Evolutionary conservation across 2,888 invertebrate species (phyloP), one percentile per base, ranked within the genome.

Genomic region (Cataglyphis rosenhaueri): DNA sequence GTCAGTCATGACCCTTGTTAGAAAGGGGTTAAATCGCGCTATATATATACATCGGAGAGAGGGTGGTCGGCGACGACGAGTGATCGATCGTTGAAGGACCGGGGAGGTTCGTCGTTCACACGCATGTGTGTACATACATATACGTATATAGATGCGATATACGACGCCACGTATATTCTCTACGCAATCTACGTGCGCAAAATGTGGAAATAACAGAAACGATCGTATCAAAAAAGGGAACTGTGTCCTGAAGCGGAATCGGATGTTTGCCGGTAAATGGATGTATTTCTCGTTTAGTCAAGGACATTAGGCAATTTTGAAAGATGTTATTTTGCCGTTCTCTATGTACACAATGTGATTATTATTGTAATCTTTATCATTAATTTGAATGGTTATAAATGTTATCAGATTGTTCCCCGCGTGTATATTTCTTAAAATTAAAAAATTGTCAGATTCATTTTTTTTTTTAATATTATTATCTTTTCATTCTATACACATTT

Each of bases 71-170:
- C 32, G 71, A 61, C 35, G 25, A 32, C 57, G 75, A 68, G 41
- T 70, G 75, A 82, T 82, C 76, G 82, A 84, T 82, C 52, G 74
- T 79, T 18, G n/a, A 84, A 76, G 62, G 78, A 79, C 78, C 76
- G 84, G 73, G 61, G 71, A 74, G 66, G 78, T 76, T 86, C 79
- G 74, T 79, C 82, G 73, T 44, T 84, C 85, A 70, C 52, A 62
- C 59, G 41, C 66, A 61, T 86, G 94, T 94, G 44, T 55, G 32
- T 48, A 29, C 21, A 44, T 73, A 4, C 8, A 35, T n/a, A 10
- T 18, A n/a, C 1, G 35, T 61, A 18, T 29, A 18, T 29, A 57
- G 44, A 55, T 2, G 41, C n/a, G 35, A 15, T 25, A 15, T 25
- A 48, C 25, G 10, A n/a, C 29, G n/a, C n/a, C 18, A 55, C 25